These are phyloP conservation scores for Eustalomyia histrio DNA, from an alignment of 2,888 invertebrate species.

Conservation along the genomic window DNA sequence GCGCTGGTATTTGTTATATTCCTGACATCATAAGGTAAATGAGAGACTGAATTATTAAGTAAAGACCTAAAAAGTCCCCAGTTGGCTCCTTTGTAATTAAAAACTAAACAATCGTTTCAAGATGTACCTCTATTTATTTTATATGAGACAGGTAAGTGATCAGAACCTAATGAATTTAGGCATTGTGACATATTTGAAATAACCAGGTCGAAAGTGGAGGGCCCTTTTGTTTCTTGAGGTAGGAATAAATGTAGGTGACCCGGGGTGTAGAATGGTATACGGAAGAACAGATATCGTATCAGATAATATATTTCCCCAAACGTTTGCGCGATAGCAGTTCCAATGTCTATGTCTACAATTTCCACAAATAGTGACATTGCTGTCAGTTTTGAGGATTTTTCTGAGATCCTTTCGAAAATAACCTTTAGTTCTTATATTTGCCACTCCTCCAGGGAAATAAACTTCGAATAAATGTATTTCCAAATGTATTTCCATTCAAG, in stretches of 20 bases:
- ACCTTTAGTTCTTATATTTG: conserved; percentile 4
- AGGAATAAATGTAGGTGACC: conserved; percentile 44
- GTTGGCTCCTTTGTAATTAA: no score
- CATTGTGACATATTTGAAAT: conserved; percentile 32
- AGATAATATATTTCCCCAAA: conserved; percentile 53
- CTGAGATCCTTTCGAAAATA: conserved; percentile 42
- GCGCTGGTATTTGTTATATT: no score
- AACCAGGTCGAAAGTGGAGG: conserved; percentile 34
- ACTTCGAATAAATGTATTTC: no score
- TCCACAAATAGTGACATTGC: conserved; percentile 39
- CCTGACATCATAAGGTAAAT: no score
- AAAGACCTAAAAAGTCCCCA: no score
- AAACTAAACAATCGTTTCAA: no score
- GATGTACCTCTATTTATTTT: neutral
- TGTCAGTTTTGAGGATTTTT: conserved; percentile 4
- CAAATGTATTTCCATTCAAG: no score
- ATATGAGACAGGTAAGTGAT: conserved; percentile 41
- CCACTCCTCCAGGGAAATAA: neutral
- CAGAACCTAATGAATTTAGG: conserved; percentile 29
- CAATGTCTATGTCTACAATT: conserved; percentile 50
- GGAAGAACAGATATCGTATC: conserved; percentile 29
- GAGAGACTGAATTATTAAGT: no score
- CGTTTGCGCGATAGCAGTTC: conserved; percentile 53
- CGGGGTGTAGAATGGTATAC: conserved; percentile 21
- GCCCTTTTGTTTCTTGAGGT: conserved; percentile 7